A percentile compares a stretch with the other conserved stretches of the same genome.
Conservation (phyloP, 2,797 vertebrate species). For the Notolepis coatsorum region DNA sequence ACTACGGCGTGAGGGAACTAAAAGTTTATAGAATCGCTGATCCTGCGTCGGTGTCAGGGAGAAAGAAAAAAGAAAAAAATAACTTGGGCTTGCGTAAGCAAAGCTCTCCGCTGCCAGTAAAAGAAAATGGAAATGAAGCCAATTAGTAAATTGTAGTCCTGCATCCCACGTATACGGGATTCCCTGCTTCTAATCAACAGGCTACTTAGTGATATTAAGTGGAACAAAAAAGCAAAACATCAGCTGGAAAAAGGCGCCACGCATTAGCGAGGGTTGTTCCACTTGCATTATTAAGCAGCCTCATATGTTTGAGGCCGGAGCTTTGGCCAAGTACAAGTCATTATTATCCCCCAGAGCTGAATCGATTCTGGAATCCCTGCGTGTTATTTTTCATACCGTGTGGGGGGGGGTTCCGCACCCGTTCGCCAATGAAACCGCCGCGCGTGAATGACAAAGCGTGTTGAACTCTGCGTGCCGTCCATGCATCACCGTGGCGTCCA, state of each 20-base stretch:
- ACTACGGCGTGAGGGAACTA: slow-evolving; percentile 45
- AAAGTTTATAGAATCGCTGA: slow-evolving; percentile 64
- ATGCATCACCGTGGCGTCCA: not conserved
- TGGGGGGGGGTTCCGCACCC: no score
- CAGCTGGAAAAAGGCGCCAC: slow-evolving; percentile 21
- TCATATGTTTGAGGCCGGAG: not conserved
- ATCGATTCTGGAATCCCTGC: not conserved
- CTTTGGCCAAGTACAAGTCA: not conserved
- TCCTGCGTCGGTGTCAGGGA: slow-evolving; percentile 48
- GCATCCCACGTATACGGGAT: slow-evolving; percentile 20
- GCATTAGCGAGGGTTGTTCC: slow-evolving; percentile 17
- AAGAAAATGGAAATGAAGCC: slow-evolving; percentile 37
- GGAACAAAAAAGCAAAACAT: slow-evolving; percentile 37
- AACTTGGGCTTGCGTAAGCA: slow-evolving; percentile 48
- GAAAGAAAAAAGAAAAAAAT: no score
- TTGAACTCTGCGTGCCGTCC: not conserved
- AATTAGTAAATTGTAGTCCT: slow-evolving; percentile 54
- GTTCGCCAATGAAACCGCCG: not conserved
- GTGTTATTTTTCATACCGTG: not conserved
- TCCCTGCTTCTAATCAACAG: slow-evolving; percentile 46
- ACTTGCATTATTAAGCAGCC: slow-evolving; percentile 18
- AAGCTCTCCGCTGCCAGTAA: slow-evolving; percentile 36
- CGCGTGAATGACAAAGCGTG: not conserved
- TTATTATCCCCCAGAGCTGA: not conserved
- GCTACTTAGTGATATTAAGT: slow-evolving; percentile 46